Evolutionary conservation across 53 echinoderm and acorn worm genomes (phyloP).

Genomic region (Pentamera pediparva): DNA sequence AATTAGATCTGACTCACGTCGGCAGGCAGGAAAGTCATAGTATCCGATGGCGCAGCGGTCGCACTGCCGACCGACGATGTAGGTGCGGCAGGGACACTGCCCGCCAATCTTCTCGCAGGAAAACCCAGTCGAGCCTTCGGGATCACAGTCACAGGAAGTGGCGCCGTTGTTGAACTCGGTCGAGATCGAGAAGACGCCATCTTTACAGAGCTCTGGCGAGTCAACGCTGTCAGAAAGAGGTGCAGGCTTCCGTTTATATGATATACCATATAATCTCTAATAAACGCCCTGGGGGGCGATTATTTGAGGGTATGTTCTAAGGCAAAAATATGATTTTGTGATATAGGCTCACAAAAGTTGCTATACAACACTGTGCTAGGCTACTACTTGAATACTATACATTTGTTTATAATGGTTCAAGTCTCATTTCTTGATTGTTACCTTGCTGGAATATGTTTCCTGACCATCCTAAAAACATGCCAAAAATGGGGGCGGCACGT

Average conservation of each 20-base stretch:
- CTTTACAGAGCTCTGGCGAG: slow-evolving; percentile 67
- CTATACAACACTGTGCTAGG: too few species aligned
- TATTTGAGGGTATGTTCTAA: too few species aligned
- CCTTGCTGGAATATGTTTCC: too few species aligned
- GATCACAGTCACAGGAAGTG: slow-evolving; percentile 63
- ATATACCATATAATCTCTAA: too few species aligned
- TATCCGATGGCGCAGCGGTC: slow-evolving; percentile 77
- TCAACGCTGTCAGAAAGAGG: slow-evolving; percentile 43
- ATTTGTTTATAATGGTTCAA: too few species aligned
- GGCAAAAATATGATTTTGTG: too few species aligned
- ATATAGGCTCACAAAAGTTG: too few species aligned
- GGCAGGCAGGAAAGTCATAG: slow-evolving; percentile 73
- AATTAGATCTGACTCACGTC: slow-evolving; percentile 70
- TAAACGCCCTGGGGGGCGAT: too few species aligned
- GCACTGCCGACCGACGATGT: slow-evolving; percentile 72
- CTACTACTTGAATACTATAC: too few species aligned
- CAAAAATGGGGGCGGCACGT: too few species aligned
- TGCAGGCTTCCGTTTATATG: background rate
- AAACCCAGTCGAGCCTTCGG: slow-evolving; percentile 51
- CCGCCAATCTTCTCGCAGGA: slow-evolving; percentile 76
- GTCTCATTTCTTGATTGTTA: too few species aligned
- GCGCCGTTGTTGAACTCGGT: slow-evolving; percentile 89
- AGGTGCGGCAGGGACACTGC: slow-evolving; percentile 73
- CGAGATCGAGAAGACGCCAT: slow-evolving; percentile 82
- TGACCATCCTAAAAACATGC: too few species aligned